These are phyloP conservation scores for Prietella phreatophila DNA, from an alignment of 2,113 vertebrate species.

Conservation along the genomic window DNA sequence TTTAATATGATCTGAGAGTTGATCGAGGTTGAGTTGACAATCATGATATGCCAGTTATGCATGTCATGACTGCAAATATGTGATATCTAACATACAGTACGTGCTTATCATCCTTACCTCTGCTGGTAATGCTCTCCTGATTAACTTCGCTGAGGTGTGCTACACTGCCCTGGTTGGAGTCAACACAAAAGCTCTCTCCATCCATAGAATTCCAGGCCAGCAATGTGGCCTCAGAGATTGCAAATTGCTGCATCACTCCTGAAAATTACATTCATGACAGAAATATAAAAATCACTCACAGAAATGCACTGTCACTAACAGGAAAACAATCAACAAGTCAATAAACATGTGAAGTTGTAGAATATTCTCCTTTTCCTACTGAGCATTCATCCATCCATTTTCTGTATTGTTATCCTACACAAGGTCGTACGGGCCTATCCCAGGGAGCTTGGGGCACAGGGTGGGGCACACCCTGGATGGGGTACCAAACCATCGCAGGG, in stretches of 20 bases:
- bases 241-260: slow-evolving; percentile 96
- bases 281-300: not conserved
- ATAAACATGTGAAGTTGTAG: not conserved
- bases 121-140: slow-evolving; percentile 86
- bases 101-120: slow-evolving; percentile 61
- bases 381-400: not conserved
- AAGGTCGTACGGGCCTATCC: too few species aligned
- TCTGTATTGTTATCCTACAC: too few species aligned
- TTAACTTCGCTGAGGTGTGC: slow-evolving; percentile 90
- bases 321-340: not conserved
- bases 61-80: not conserved
- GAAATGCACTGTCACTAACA: not conserved
- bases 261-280: not conserved
- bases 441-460: too few species aligned
- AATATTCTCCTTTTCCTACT: not conserved
- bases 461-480: too few species aligned
- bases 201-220: slow-evolving; percentile 96
- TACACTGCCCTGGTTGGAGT: slow-evolving; percentile 88
- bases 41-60: not conserved
- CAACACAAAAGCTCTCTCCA: slow-evolving; percentile 88
- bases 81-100: not conserved
- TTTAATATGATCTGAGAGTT: not conserved
- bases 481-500: too few species aligned
- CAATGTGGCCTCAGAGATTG: slow-evolving; percentile 93
- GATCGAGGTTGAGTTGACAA: not conserved